Conservation (phyloP, 1,140 invertebrate genomes). For the Ctenoplectra terminalis region DNA sequence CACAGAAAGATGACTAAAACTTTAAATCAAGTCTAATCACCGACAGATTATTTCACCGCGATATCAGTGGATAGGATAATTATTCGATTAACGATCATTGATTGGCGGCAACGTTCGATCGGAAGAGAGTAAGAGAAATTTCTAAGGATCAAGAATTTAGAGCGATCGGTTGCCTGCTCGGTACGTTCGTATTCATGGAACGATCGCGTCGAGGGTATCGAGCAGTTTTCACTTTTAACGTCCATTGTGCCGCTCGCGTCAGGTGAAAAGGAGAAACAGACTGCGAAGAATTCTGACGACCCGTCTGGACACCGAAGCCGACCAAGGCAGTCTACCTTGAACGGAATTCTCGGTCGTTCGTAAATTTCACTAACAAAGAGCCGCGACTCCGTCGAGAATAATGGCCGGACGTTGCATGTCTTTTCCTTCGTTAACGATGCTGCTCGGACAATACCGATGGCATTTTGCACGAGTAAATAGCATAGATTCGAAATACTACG, state of each 20-base stretch:
- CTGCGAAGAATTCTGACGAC: slow-evolving; percentile 47
- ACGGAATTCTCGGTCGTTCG: slow-evolving; percentile 61
- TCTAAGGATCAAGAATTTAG: not conserved
- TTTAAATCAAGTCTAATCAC: no score
- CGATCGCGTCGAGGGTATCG: not conserved
- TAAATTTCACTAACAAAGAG: slow-evolving; percentile 68
- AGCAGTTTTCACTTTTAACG: slow-evolving; percentile 4
- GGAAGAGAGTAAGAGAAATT: not conserved
- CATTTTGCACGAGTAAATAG: slow-evolving; percentile 34
- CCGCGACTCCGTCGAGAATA: slow-evolving; percentile 52
- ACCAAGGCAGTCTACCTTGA: slow-evolving; percentile 62
- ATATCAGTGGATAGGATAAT: no score
- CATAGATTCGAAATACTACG: not conserved
- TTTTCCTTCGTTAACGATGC: slow-evolving; percentile 59
- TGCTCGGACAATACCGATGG: slow-evolving; percentile 34
- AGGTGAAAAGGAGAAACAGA: slow-evolving; percentile 43
- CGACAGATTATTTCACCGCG: no score
- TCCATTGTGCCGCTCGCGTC: slow-evolving; percentile 15
- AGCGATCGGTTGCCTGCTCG: not conserved
- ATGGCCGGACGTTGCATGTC: slow-evolving; percentile 61
- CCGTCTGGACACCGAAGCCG: slow-evolving; percentile 43
- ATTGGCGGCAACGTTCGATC: not conserved
- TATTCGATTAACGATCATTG: no score
- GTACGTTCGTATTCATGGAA: not conserved
- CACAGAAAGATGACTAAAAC: no score